These are phyloP conservation scores for Andricus quercusramuli DNA, from an alignment of 2,888 invertebrate species.

Conservation along the genomic window DNA sequence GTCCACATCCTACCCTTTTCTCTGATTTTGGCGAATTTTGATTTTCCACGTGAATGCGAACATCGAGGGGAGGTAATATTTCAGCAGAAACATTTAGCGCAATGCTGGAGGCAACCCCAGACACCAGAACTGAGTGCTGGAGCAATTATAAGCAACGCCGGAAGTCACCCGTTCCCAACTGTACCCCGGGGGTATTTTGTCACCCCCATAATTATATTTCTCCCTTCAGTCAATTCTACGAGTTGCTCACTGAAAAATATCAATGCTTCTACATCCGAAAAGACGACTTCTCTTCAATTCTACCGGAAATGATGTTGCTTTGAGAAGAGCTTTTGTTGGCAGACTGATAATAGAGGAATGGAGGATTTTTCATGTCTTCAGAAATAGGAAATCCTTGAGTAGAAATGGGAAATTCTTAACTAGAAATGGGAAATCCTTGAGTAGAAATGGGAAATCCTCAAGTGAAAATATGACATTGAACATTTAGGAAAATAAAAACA, in stretches of 20 bases:
- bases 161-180: constrained; percentile 64
- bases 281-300: constrained; percentile 23
- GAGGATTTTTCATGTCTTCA: background rate
- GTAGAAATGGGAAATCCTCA: too few relatives aligned
- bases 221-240: constrained; percentile 62
- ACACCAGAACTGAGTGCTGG: constrained; percentile 63
- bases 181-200: constrained; percentile 66
- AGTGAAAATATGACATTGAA: background rate
- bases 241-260: constrained; percentile 59
- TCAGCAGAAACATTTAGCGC: constrained; percentile 66
- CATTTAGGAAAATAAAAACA: too few relatives aligned
- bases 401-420: too few relatives aligned
- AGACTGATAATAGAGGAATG: background rate
- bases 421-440: too few relatives aligned
- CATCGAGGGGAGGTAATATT: constrained; percentile 55
- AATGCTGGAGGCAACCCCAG: constrained; percentile 62
- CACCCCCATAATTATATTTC: constrained; percentile 74
- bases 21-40: background rate
- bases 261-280: constrained; percentile 56
- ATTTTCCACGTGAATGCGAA: constrained; percentile 7
- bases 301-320: constrained; percentile 22
- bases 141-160: constrained; percentile 64
- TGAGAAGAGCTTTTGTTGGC: background rate
- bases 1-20: background rate
- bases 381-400: background rate